phyloP scores from a whole-genome alignment of 2,113 vertebrate genomes.

The Hemiprocne comata region DNA sequence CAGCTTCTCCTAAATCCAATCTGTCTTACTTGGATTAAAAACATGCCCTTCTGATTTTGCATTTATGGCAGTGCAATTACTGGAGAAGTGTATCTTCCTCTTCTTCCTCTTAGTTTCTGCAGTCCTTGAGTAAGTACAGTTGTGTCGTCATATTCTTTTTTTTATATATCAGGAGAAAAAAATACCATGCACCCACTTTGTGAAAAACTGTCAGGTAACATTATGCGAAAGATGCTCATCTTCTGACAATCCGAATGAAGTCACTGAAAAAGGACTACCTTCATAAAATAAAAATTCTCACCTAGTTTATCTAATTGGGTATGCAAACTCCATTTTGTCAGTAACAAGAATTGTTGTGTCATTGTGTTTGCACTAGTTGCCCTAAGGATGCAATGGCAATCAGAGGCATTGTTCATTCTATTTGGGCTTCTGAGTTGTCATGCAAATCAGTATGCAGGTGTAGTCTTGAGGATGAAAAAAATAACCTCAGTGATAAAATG shows the following conservation, averaged over 20 bases:
- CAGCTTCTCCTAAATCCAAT: background rate
- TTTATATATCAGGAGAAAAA: background rate
- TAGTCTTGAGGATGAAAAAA: background rate
- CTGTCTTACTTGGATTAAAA: background rate
- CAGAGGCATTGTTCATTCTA: background rate
- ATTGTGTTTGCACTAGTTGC: background rate
- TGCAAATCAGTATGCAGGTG: slow-evolving; percentile 1
- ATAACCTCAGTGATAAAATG: background rate
- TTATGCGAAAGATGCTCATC: background rate
- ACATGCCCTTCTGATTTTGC: background rate
- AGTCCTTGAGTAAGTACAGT: background rate
- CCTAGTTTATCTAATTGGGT: background rate
- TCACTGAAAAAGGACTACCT: background rate
- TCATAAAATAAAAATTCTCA: background rate
- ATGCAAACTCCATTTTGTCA: background rate
- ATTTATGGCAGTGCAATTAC: background rate
- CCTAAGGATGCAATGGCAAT: slow-evolving; percentile 5
- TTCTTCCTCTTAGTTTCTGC: background rate
- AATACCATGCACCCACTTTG: background rate
- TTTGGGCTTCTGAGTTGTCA: background rate
- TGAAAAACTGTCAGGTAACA: background rate
- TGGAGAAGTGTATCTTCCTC: background rate
- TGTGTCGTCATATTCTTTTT: background rate
- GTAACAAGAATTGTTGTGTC: background rate
- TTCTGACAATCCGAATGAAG: background rate